These are phyloP conservation scores for Hiodon alosoides DNA, from an alignment of 2,113 vertebrate species.

Conservation along the genomic window DNA sequence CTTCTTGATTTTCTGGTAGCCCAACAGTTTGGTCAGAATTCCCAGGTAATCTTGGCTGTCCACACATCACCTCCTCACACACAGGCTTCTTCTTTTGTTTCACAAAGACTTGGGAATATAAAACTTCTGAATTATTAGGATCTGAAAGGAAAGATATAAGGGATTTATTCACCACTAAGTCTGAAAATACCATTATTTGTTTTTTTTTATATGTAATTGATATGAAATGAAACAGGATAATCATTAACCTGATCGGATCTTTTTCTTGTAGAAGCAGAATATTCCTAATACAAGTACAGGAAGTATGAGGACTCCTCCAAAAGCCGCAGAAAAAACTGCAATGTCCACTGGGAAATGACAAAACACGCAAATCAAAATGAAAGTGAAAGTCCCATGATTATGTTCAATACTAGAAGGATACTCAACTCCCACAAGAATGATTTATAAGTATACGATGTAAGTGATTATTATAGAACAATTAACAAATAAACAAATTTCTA, in stretches of 20 bases:
- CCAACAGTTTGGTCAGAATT: neutral
- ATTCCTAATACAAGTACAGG: neutral
- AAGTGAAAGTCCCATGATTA: neutral
- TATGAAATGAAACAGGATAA: neutral
- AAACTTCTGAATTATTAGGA: neutral
- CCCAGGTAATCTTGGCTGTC: neutral
- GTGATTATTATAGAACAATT: no score
- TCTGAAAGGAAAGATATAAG: neutral
- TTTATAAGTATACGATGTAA: no score
- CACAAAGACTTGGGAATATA: neutral
- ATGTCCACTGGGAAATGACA: neutral
- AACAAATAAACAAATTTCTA: no score
- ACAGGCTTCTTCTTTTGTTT: neutral
- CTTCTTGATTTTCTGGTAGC: neutral
- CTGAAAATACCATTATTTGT: neutral
- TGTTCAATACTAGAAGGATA: neutral
- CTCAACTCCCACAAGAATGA: neutral
- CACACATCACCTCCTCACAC: neutral
- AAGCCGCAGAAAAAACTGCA: neutral
- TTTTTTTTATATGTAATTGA: neutral
- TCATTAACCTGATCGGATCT: constrained; percentile 2
- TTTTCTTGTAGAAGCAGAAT: neutral
- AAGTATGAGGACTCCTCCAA: neutral
- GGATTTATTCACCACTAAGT: neutral
- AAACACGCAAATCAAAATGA: neutral